phyloP scores from a whole-genome alignment of 2,888 invertebrate species.

The Dryobota labecula region DNA sequence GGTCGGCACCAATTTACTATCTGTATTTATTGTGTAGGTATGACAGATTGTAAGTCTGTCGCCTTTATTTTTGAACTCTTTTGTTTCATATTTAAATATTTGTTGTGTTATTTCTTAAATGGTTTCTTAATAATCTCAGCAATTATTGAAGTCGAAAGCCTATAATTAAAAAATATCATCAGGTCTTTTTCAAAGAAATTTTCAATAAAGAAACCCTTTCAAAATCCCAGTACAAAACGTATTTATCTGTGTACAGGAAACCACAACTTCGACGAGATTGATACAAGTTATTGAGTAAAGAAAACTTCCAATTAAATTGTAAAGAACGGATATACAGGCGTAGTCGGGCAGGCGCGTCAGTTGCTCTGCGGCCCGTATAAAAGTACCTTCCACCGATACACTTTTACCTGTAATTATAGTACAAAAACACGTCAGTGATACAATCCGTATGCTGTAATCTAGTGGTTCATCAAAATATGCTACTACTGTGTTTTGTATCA shows the following conservation, averaged over 20 bases:
- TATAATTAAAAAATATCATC: conserved; percentile 13
- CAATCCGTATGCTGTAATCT: conserved; percentile 66
- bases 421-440: conserved; percentile 76
- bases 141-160: conserved; percentile 13
- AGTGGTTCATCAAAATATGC: conserved; percentile 68
- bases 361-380: conserved; percentile 70
- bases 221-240: conserved; percentile 49
- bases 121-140: neutral
- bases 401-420: conserved; percentile 79
- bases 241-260: conserved; percentile 70
- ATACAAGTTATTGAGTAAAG: conserved; percentile 78
- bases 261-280: conserved; percentile 76
- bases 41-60: conserved; percentile 5
- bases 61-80: neutral
- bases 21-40: neutral
- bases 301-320: conserved; percentile 75
- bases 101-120: neutral
- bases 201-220: conserved; percentile 42
- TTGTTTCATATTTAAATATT: conserved; percentile 2
- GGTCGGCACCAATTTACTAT: neutral
- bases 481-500: conserved; percentile 22
- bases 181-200: conserved; percentile 12
- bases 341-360: conserved; percentile 72
- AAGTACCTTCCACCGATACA: conserved; percentile 72
- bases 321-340: conserved; percentile 73